A percentile compares a stretch with the other conserved stretches of the same genome.
These are phyloP conservation scores for Cottoperca gobio DNA, from an alignment of 2,797 vertebrate species.

Conservation along the genomic window DNA sequence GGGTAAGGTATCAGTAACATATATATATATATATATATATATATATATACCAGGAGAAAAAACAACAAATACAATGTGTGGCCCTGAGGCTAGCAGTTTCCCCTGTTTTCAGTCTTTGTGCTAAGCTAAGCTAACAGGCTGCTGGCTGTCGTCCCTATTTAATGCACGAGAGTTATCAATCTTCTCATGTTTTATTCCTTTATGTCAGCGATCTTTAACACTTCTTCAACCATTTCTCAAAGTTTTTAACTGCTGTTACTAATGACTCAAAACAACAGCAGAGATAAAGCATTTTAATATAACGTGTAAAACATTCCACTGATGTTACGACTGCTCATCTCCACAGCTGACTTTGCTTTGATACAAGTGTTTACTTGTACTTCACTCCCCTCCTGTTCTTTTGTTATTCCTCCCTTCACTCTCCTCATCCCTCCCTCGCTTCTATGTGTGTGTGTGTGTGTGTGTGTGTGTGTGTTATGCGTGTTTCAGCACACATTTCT, in stretches of 20 bases:
- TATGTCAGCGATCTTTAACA: neutral
- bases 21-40: no score
- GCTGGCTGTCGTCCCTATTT: no score
- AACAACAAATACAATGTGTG: no score
- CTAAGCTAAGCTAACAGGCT: no score
- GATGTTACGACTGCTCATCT: neutral
- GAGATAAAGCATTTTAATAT: neutral
- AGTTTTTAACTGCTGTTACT: neutral
- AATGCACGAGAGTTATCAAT: no score
- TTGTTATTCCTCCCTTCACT: conserved; percentile 75
- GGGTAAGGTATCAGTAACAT: no score
- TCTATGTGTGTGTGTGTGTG: conserved; percentile 40
- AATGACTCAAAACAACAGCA: neutral
- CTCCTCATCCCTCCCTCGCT: conserved; percentile 55
- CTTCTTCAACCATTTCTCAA: neutral
- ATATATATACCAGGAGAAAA: no score
- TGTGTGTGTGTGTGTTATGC: conserved; percentile 41
- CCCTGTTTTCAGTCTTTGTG: no score
- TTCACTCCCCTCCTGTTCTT: conserved; percentile 70
- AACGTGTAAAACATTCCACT: neutral
- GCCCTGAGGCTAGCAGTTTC: no score
- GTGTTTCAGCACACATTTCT: no score
- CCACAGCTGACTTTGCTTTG: conserved; percentile 31
- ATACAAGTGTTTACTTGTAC: conserved; percentile 80
- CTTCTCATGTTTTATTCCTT: neutral